Evolutionary conservation across 2,113 vertebrate species (phyloP).

Genomic region (Tor tambroides): DNA sequence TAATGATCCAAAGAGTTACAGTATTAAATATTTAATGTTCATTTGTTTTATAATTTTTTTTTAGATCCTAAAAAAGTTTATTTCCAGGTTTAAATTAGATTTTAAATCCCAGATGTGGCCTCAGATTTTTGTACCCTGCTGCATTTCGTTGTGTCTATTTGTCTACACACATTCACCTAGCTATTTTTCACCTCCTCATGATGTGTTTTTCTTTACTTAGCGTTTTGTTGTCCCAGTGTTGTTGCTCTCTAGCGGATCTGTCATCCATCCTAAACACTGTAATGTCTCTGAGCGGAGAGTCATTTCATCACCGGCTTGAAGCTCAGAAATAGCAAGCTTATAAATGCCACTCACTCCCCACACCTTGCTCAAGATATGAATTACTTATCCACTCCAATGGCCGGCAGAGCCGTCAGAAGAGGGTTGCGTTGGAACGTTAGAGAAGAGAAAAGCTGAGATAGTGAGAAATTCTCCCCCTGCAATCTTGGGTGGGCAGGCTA

Average conservation of each 20-base stretch:
- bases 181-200: neutral
- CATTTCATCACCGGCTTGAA: conserved; percentile 30
- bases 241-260: conserved; percentile 8
- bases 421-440: neutral
- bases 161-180: neutral
- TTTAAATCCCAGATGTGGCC: neutral
- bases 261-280: conserved; percentile 41
- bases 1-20: neutral
- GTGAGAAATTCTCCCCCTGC: conserved; percentile 45
- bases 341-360: conserved; percentile 47
- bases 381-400: conserved; percentile 55
- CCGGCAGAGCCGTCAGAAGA: conserved; percentile 2
- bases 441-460: conserved; percentile 54
- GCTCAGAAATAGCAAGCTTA: conserved; percentile 38
- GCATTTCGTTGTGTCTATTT: neutral
- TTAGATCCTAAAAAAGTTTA: neutral
- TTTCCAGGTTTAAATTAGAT: neutral
- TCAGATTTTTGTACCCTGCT: neutral
- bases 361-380: conserved; percentile 35
- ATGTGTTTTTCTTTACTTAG: neutral
- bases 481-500: conserved; percentile 29
- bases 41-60: neutral
- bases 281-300: conserved; percentile 33
- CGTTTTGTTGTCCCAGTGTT: conserved; percentile 32
- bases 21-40: neutral